phyloP scores from a whole-genome alignment of 2,113 vertebrate genomes.

The Romanogobio albipinnatus region DNA sequence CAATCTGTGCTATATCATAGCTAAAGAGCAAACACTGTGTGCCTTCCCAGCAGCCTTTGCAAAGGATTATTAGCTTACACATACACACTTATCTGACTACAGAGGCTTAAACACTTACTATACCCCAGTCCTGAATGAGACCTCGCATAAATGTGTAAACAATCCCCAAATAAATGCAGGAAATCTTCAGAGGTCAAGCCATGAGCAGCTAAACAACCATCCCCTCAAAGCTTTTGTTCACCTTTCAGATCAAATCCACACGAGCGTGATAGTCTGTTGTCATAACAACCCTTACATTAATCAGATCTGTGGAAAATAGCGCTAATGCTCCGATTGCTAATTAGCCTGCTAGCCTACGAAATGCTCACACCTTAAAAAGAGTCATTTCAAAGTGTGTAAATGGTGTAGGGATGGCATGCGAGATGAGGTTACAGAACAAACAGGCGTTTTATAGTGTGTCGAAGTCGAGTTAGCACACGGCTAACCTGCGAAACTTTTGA shows the following conservation, averaged over 20 bases:
- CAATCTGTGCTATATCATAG: not conserved
- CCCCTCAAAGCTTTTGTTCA: not conserved
- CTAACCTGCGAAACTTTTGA: conserved; percentile 20
- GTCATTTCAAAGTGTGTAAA: not conserved
- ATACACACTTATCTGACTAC: not conserved
- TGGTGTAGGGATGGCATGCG: not conserved
- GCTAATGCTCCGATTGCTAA: conserved; percentile 20
- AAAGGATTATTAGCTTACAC: conserved; percentile 25
- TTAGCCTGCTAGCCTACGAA: conserved; percentile 60
- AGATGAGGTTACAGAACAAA: not conserved
- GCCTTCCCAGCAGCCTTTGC: not conserved
- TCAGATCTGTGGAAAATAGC: not conserved
- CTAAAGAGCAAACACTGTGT: not conserved
- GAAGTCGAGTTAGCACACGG: not conserved
- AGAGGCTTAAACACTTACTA: not conserved
- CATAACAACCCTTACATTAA: not conserved
- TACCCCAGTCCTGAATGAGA: not conserved
- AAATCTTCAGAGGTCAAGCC: conserved; percentile 15
- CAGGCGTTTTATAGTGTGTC: not conserved
- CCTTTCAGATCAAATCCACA: not conserved
- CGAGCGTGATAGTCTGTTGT: not conserved
- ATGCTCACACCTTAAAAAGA: not conserved
- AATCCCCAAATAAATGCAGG: not conserved
- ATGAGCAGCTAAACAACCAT: not conserved
- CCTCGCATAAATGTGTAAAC: not conserved